Evolutionary conservation across 1,140 invertebrate genomes (phyloP).

Genomic region (Euwallacea fornicatus): DNA sequence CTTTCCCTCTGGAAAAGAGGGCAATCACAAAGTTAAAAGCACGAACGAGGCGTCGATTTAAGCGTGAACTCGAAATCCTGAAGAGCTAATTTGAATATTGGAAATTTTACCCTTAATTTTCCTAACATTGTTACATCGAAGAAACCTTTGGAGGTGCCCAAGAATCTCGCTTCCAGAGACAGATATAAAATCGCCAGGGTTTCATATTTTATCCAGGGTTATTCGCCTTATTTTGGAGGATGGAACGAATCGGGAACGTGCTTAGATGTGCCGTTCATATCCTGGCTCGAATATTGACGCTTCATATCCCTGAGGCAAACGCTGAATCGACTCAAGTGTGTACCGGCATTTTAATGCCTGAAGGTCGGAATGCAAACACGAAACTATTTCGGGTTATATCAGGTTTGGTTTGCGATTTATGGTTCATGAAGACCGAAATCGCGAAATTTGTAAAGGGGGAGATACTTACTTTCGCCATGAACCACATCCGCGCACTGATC

Average conservation of each 20-base stretch:
- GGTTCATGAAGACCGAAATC: too few relatives aligned
- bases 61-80: too few relatives aligned
- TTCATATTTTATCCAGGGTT: neutral
- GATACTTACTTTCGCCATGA: too few relatives aligned
- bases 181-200: neutral
- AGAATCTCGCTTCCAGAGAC: neutral
- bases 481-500: too few relatives aligned
- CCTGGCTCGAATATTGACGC: constrained; percentile 12
- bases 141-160: neutral
- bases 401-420: too few relatives aligned
- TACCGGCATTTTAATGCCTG: constrained; percentile 21
- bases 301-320: constrained; percentile 3
- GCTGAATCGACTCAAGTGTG: constrained; percentile 23
- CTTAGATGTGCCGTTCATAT: constrained; percentile 9
- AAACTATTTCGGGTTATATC: too few relatives aligned
- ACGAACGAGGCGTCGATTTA: neutral
- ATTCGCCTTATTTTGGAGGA: constrained; percentile 9
- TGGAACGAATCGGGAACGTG: constrained; percentile 3
- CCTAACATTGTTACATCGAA: too few relatives aligned
- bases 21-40: neutral
- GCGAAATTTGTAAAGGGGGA: too few relatives aligned
- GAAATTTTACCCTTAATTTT: neutral
- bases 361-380: too few relatives aligned
- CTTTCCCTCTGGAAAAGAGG: neutral
- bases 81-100: neutral